Evolutionary conservation across 2,888 invertebrate species (phyloP).

Genomic region (Linnaemya tessellans): DNA sequence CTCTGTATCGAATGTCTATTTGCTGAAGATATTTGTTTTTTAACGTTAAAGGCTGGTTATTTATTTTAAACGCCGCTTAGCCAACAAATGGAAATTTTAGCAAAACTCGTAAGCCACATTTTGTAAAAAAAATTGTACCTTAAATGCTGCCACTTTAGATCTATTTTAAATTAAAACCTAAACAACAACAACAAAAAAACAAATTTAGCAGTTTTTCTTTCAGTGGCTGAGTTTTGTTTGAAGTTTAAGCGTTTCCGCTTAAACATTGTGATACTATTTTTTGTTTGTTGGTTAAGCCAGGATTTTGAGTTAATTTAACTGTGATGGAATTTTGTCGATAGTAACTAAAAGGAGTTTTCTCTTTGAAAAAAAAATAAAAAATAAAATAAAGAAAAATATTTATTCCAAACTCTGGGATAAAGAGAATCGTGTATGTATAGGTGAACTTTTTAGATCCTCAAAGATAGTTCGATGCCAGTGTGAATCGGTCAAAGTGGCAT

Average conservation of each 20-base stretch:
- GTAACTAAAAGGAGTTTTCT: conserved; percentile 24
- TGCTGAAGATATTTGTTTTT: conserved; percentile 21
- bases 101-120: conserved; percentile 24
- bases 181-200: background rate
- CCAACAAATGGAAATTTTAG: conserved; percentile 26
- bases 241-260: conserved; percentile 17
- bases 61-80: conserved; percentile 17
- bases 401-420: conserved; percentile 35
- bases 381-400: background rate
- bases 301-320: conserved; percentile 51
- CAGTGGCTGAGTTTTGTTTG: conserved; percentile 8
- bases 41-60: conserved; percentile 18
- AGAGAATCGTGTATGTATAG: background rate
- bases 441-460: conserved; percentile 10
- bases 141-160: conserved; percentile 30
- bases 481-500: conserved; percentile 34
- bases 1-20: background rate
- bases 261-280: conserved; percentile 42
- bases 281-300: conserved; percentile 23
- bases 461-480: conserved; percentile 45
- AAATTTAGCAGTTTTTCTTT: conserved; percentile 16
- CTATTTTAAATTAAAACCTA: background rate
- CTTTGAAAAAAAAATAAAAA: background rate
- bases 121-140: conserved; percentile 44
- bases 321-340: conserved; percentile 56